Base-by-base conservation (phyloP, 2,888 invertebrate genomes). In the Margaritifera margaritifera region DNA sequence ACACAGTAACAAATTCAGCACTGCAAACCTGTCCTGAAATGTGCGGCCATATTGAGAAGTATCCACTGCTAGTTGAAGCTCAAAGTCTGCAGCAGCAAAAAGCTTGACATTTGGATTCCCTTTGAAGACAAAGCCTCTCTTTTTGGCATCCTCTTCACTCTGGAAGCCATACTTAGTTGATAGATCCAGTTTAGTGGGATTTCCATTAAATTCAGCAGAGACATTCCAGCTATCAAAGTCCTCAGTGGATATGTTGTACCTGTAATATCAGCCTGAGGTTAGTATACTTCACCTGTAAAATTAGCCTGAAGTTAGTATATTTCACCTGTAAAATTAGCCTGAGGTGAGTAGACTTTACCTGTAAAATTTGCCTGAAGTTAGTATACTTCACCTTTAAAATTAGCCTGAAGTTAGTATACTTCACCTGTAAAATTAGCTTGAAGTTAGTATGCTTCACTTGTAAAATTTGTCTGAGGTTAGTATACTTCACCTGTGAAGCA, bases 381-480 rank as follows among this genome's bases (percentile, higher is more conserved):
- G 15, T 15, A 15, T 15, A 1, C 24, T 22, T n/a, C n/a, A 90
- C 67, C 87, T 87, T 67, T n/a, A 77, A 66, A 27, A 2, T n/a
- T n/a, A n/a, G n/a, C n/a, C 59, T 42, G 42, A 11, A 4, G 15
- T 2, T 42, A 2, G 15, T 15, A 15, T 15, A 1, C 24, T 22
- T n/a, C n/a, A n/a, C n/a, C n/a, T n/a, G n/a, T n/a, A n/a, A n/a
- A n/a, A n/a, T n/a, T n/a, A n/a, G n/a, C n/a, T n/a, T n/a, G n/a
- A n/a, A n/a, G n/a, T n/a, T n/a, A n/a, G n/a, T 31, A 89, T 85
- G 72, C 89, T 90, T 75, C 90, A 90, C 67, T 87, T 87, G 68
- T n/a, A 77, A 66, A 27, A 2, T n/a, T n/a, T n/a, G n/a, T n/a
- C 59, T 42, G 42, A 11, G 15, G 15, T 2, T 42, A 2, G 15